A percentile compares a stretch with the other conserved stretches of the same genome.
Conservation (phyloP, 2,797 vertebrate genomes). For the Falco cherrug region DNA sequence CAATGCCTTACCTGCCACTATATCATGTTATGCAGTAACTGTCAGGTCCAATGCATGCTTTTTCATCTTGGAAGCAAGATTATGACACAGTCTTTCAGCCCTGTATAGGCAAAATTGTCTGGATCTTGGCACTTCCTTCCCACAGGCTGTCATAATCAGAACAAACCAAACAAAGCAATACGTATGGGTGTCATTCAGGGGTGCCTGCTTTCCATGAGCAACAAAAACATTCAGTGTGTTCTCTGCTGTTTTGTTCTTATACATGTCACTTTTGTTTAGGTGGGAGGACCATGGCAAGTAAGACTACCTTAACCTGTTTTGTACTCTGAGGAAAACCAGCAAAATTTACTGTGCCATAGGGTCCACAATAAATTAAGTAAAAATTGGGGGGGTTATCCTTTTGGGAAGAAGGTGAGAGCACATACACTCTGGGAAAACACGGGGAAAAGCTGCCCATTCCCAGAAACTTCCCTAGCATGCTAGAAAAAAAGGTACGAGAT, state of each 20-base stretch:
- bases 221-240: neutral
- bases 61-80: neutral
- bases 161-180: neutral
- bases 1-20: neutral
- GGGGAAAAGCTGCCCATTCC: neutral
- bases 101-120: neutral
- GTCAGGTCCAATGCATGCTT: neutral
- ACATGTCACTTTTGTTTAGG: neutral
- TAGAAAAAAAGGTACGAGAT: neutral
- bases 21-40: neutral
- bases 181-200: fast-evolving
- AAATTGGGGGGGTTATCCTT: neutral
- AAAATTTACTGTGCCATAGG: neutral
- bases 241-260: neutral
- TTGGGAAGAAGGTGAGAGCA: neutral
- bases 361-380: neutral
- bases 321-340: neutral
- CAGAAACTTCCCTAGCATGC: neutral
- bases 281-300: neutral
- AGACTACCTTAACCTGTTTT: neutral
- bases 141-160: neutral
- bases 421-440: fast-evolving
- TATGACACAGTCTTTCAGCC: neutral
- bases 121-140: neutral
- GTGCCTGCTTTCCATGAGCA: neutral